Percentiles rank a stretch among this genome's conserved stretches.
These are phyloP conservation scores for Parazoanthus swiftii DNA, from an alignment of 92 coral and sea anemone species.

Conservation along the genomic window DNA sequence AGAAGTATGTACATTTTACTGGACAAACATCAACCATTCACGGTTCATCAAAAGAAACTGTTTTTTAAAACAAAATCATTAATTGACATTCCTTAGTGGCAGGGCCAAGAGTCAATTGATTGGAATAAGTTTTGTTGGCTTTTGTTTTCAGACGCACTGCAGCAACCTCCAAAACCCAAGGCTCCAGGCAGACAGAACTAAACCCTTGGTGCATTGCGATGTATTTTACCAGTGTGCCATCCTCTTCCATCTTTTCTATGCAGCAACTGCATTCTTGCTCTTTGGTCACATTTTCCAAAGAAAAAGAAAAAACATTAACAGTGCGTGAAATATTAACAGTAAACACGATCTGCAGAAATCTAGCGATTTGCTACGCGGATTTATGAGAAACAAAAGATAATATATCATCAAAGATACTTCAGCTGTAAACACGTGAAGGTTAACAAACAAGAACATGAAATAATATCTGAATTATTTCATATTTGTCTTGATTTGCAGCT, in stretches of 20 bases:
- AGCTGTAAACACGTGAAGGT: no score
- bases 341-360: no score
- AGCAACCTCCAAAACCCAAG: constrained; percentile 66
- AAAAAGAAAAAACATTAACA: constrained; percentile 8
- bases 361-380: no score
- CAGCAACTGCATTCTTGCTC: constrained; percentile 52
- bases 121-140: constrained; percentile 51
- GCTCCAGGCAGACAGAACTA: constrained; percentile 50
- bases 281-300: constrained; percentile 23
- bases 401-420: no score
- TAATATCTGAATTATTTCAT: no score
- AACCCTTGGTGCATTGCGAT: constrained; percentile 63
- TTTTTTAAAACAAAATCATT: not conserved
- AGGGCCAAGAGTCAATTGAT: constrained; percentile 39
- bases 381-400: no score
- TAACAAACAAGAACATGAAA: no score
- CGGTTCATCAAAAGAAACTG: not conserved
- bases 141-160: constrained; percentile 51
- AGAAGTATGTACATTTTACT: not conserved
- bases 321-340: no score
- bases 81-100: constrained; percentile 45
- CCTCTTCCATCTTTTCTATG: constrained; percentile 40
- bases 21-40: not conserved
- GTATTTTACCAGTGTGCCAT: constrained; percentile 14
- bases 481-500: no score